A percentile compares a stretch with the other conserved stretches of the same genome.
These are phyloP conservation scores for Corythornis cristatus DNA, from an alignment of 2,113 vertebrate species.

Conservation along the genomic window DNA sequence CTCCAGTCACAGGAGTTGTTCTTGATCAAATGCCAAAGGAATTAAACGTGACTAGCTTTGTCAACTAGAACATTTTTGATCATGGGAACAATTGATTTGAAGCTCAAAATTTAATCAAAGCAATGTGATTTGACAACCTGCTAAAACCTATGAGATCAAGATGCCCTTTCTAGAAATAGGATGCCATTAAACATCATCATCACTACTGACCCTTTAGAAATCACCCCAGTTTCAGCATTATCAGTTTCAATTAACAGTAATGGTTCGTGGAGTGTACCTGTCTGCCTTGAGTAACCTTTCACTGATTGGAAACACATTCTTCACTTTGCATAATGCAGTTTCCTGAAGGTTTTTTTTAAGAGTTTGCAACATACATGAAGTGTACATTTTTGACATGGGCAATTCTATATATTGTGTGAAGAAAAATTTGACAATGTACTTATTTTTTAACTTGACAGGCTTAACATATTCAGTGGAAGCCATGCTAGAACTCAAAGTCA, in stretches of 20 bases:
- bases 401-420: background rate
- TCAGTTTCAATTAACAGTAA: background rate
- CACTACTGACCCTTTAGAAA: background rate
- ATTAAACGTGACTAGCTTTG: background rate
- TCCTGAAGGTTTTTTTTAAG: background rate
- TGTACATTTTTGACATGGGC: background rate
- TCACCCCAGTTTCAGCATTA: background rate
- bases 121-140: background rate
- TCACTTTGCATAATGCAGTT: background rate
- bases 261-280: background rate
- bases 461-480: background rate
- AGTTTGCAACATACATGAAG: background rate
- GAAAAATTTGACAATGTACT: background rate
- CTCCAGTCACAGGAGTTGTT: background rate
- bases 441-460: background rate
- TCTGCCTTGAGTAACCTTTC: background rate
- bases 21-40: background rate
- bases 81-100: background rate
- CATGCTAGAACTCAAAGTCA: background rate
- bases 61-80: background rate
- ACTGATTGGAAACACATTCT: background rate
- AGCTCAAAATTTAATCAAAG: conserved; percentile 2
- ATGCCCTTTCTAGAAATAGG: background rate
- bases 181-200: background rate
- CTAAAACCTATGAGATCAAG: background rate